phyloP scores from a whole-genome alignment of 2,113 vertebrate species.

The Scomber japonicus region DNA sequence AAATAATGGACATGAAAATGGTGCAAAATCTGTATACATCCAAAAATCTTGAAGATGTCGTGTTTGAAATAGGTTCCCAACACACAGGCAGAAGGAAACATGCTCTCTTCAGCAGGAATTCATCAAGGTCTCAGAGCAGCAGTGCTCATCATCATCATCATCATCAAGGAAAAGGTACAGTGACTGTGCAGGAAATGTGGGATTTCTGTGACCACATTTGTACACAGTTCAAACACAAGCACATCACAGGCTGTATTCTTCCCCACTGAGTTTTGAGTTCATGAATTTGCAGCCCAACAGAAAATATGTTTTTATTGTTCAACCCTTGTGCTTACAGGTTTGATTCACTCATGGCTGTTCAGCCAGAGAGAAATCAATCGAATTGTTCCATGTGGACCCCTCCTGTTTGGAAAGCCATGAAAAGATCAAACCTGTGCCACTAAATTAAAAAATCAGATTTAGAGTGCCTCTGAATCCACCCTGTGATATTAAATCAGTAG shows the following conservation, averaged over 20 bases:
- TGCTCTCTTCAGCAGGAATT: constrained; percentile 48
- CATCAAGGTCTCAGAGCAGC: constrained; percentile 42
- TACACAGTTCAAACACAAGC: constrained; percentile 28
- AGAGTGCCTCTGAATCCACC: constrained; percentile 28
- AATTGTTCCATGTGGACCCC: constrained; percentile 3
- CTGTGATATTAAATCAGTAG: constrained; percentile 21
- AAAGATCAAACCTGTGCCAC: constrained; percentile 42
- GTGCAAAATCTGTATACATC: constrained; percentile 4
- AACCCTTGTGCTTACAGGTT: constrained; percentile 17
- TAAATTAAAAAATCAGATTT: constrained; percentile 36
- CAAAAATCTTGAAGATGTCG: constrained; percentile 10
- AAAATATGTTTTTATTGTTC: constrained; percentile 40
- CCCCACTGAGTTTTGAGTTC: constrained; percentile 18
- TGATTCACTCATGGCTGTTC: constrained; percentile 32
- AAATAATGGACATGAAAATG: constrained; percentile 6
- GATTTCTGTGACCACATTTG: constrained; percentile 1
- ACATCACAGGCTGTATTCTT: not conserved
- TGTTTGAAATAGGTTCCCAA: not conserved
- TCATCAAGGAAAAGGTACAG: constrained; percentile 55
- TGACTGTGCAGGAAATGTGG: constrained; percentile 13
- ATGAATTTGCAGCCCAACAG: constrained; percentile 11
- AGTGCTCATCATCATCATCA: constrained; percentile 34
- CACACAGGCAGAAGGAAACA: constrained; percentile 10
- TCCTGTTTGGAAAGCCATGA: constrained; percentile 47
- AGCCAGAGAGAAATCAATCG: constrained; percentile 40